These are phyloP conservation scores for Pomphorhynchus laevis DNA, from an alignment of 1,140 invertebrate genomes.

Conservation along the genomic window DNA sequence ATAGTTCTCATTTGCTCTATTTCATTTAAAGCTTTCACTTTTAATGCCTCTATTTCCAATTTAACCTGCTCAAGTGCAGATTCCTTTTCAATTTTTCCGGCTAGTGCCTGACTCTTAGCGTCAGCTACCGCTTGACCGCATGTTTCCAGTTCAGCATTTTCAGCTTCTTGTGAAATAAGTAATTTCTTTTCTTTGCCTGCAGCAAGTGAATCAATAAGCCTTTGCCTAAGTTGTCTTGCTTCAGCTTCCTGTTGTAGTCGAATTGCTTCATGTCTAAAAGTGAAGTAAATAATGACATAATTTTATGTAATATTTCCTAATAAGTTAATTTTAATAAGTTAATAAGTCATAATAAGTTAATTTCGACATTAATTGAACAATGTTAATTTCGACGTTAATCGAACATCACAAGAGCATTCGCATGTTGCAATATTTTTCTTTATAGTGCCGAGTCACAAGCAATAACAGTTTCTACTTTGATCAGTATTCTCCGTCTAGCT, in stretches of 20 bases:
- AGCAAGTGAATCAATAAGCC: constrained; percentile 13
- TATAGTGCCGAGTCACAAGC: no score
- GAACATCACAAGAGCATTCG: no score
- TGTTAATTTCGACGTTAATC: no score
- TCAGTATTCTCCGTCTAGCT: no score
- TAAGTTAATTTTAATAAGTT: no score
- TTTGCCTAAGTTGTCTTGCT: constrained; percentile 14
- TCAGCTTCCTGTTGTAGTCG: constrained; percentile 16
- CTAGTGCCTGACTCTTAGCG: constrained; percentile 16
- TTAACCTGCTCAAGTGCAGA: not conserved
- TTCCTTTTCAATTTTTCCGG: constrained; percentile 15
- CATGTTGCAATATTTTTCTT: no score
- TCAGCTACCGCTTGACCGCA: constrained; percentile 17
- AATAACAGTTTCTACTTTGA: no score
- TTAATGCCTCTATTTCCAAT: not conserved
- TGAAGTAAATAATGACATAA: no score
- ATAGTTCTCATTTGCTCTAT: not conserved
- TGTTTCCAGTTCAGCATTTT: constrained; percentile 15
- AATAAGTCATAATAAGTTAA: no score
- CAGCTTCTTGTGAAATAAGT: constrained; percentile 14
- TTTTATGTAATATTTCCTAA: no score
- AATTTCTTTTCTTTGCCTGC: constrained; percentile 20
- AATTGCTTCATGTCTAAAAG: constrained; percentile 13
- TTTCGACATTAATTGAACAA: no score
- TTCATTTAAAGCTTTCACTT: not conserved